Percentiles rank a stretch among this genome's conserved stretches.
Conservation (phyloP, 2,888 invertebrate species). For the Lasiommata megera region DNA sequence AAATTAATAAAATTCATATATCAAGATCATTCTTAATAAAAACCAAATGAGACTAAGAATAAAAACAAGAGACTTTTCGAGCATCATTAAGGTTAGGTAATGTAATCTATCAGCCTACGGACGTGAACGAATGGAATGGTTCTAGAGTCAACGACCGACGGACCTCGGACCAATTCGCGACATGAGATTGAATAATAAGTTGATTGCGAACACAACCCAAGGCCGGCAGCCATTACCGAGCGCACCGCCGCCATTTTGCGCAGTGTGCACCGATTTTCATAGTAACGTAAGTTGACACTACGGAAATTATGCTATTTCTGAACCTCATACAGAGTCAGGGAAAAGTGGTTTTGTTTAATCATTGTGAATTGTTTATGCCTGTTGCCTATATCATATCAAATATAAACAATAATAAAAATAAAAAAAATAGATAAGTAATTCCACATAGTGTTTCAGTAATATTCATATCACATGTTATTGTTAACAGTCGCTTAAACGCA, state of each 20-base stretch:
- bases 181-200: conserved; percentile 81
- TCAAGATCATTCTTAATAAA: background rate
- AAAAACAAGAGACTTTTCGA: conserved; percentile 16
- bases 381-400: too few relatives aligned
- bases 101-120: conserved; percentile 23
- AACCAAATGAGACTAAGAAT: background rate
- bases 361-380: too few relatives aligned
- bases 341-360: too few relatives aligned
- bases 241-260: conserved; percentile 66
- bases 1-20: too few relatives aligned
- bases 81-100: conserved; percentile 21
- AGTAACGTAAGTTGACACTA: conserved; percentile 14
- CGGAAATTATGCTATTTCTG: too few relatives aligned
- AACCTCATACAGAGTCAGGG: too few relatives aligned
- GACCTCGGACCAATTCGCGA: conserved; percentile 81
- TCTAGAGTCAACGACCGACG: conserved; percentile 61
- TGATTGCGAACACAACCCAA: conserved; percentile 74
- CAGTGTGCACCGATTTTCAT: conserved; percentile 49
- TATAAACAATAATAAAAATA: too few relatives aligned
- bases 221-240: conserved; percentile 72
- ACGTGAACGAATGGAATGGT: conserved; percentile 48
- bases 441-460: too few relatives aligned
- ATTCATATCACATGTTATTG: too few relatives aligned
- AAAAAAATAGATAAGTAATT: too few relatives aligned
- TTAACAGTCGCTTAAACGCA: too few relatives aligned